phyloP scores from a whole-genome alignment of 2,113 vertebrate genomes.

The Oostethus manadensis region DNA sequence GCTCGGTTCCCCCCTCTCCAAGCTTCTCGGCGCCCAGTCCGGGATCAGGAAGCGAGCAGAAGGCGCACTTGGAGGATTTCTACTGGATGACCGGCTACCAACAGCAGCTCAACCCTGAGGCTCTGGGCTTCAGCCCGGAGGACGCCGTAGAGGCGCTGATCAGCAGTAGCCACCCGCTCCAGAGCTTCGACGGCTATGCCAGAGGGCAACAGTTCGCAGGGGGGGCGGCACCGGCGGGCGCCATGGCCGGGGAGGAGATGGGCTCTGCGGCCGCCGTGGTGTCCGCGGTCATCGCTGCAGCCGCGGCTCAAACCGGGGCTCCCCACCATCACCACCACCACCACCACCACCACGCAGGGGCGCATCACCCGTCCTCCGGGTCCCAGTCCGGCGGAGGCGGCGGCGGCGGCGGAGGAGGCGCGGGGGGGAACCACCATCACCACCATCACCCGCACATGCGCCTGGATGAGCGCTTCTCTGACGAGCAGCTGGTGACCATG shows the following conservation, averaged over 20 bases:
- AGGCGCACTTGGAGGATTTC: slow-evolving; percentile 98
- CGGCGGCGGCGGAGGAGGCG: slow-evolving; percentile 3
- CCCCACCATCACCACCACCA: slow-evolving; percentile 80
- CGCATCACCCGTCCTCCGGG: slow-evolving; percentile 70
- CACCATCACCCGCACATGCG: slow-evolving; percentile 77
- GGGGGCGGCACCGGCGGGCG: slow-evolving; percentile 78
- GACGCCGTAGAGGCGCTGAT: slow-evolving; percentile 99
- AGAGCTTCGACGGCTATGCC: slow-evolving; percentile 96
- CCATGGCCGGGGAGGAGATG: slow-evolving; percentile 88
- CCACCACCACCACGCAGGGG: slow-evolving; percentile 65
- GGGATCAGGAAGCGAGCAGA: slow-evolving; percentile 98
- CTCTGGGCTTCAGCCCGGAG: slow-evolving; percentile 98
- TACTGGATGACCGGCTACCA: slow-evolving; percentile 99
- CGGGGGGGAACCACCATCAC: slow-evolving; percentile 33
- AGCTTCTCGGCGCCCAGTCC: slow-evolving; percentile 99
- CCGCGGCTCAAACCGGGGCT: slow-evolving; percentile 60
- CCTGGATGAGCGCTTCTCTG: slow-evolving; percentile 96
- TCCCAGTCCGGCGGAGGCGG: slow-evolving; percentile 61
- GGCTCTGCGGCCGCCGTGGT: slow-evolving; percentile 86
- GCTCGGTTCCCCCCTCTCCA: slow-evolving; percentile 98
- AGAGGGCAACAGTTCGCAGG: slow-evolving; percentile 89
- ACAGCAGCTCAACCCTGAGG: slow-evolving; percentile 98
- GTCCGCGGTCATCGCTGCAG: slow-evolving; percentile 42
- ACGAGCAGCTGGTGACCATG: slow-evolving; percentile 99
- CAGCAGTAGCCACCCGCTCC: slow-evolving; percentile 95